Conservation (phyloP, 2,797 vertebrate genomes). For the Chanos chanos region DNA sequence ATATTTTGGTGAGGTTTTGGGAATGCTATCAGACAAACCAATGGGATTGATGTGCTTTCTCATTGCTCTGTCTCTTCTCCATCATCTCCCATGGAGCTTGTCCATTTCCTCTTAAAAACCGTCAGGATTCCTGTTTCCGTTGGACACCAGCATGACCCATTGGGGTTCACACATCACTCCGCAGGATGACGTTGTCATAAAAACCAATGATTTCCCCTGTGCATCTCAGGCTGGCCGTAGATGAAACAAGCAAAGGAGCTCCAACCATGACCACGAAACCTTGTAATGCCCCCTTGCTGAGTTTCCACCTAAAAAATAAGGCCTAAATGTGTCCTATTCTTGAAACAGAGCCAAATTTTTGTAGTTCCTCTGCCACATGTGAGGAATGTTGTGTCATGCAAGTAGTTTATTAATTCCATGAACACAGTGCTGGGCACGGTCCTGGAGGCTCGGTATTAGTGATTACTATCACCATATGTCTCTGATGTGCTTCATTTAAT, state of each 20-base stretch:
- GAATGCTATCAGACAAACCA: conserved; percentile 44
- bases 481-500: conserved; percentile 10
- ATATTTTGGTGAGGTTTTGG: conserved; percentile 38
- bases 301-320: no score
- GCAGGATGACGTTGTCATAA: neutral
- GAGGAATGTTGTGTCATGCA: conserved; percentile 13
- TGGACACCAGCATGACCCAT: conserved; percentile 23
- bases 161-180: conserved; percentile 18
- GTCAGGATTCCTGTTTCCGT: conserved; percentile 31
- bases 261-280: no score
- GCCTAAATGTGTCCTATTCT: no score
- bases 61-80: conserved; percentile 16
- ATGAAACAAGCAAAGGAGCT: no score
- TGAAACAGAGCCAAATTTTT: no score
- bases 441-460: conserved; percentile 7
- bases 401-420: neutral
- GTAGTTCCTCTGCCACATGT: no score
- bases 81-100: conserved; percentile 26
- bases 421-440: neutral
- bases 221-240: no score
- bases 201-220: conserved; percentile 8
- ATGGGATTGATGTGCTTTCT: conserved; percentile 27
- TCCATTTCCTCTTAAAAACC: conserved; percentile 34
- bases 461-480: conserved; percentile 14
- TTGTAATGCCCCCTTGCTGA: no score